Conservation (phyloP, 2,888 invertebrate genomes). For the Bembecia ichneumoniformis region DNA sequence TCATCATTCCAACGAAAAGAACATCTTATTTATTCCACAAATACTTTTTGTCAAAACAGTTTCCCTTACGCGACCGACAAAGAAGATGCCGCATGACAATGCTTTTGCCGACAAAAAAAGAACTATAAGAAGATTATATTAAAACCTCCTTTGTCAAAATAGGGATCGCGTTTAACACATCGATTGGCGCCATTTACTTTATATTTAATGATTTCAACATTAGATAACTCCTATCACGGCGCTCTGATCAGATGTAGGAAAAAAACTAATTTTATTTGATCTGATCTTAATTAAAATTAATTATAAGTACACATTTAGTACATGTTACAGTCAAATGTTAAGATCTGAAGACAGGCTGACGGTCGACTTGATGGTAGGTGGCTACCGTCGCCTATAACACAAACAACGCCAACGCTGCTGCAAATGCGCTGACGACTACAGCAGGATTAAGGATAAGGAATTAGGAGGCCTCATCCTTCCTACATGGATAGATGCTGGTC, state of each 20-base stretch:
- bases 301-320: too few relatives aligned
- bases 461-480: too few relatives aligned
- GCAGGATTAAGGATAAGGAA: too few relatives aligned
- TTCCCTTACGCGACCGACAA: conserved; percentile 19
- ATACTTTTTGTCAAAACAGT: conserved; percentile 4
- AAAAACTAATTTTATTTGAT: too few relatives aligned
- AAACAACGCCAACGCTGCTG: too few relatives aligned
- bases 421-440: too few relatives aligned
- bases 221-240: neutral
- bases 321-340: too few relatives aligned
- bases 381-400: too few relatives aligned
- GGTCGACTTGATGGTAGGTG: too few relatives aligned
- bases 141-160: conserved; percentile 52
- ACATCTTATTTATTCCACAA: conserved; percentile 10
- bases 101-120: conserved; percentile 22
- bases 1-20: conserved; percentile 6
- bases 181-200: conserved; percentile 43
- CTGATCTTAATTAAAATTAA: too few relatives aligned
- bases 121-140: conserved; percentile 30
- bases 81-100: conserved; percentile 20
- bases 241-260: neutral
- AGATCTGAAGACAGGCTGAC: too few relatives aligned
- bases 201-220: neutral
- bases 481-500: too few relatives aligned
- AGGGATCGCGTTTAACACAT: conserved; percentile 46